These are phyloP conservation scores for Artemia sinica DNA, from an alignment of 2,888 invertebrate species.

Conservation along the genomic window DNA sequence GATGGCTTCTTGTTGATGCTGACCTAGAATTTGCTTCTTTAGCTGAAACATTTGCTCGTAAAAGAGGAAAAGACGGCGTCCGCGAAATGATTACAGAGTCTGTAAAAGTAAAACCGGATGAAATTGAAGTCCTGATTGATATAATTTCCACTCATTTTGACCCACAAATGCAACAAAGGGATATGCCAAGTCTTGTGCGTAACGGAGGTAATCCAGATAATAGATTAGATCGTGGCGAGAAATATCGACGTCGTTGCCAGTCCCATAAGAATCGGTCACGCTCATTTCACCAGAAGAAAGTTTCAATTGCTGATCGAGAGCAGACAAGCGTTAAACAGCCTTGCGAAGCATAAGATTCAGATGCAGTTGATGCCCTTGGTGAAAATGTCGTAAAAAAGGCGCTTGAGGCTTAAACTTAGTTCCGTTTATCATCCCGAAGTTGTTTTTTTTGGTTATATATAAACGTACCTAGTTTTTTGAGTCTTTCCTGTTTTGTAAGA, in stretches of 20 bases:
- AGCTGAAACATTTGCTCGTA: background rate
- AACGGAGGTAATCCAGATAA: background rate
- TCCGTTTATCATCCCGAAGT: no score
- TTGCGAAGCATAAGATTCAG: no score
- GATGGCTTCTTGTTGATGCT: background rate
- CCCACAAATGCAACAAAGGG: background rate
- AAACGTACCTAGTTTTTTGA: no score
- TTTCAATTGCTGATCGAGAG: no score
- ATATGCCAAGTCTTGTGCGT: constrained; percentile 6
- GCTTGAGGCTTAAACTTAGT: no score
- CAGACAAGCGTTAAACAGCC: no score
- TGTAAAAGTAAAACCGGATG: background rate
- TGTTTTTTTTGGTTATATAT: no score
- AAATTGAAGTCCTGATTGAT: background rate
- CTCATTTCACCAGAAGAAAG: background rate
- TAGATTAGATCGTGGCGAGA: background rate
- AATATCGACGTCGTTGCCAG: background rate
- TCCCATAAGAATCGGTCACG: background rate
- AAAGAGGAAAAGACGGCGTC: constrained; percentile 6
- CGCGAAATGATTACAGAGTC: background rate
- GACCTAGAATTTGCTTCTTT: constrained; percentile 3
- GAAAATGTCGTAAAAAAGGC: no score
- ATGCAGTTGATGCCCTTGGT: no score
- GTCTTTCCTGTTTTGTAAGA: no score
- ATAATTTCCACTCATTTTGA: constrained; percentile 2